Base-by-base conservation (phyloP, 2,113 vertebrate species). In the Takifugu flavidus region DNA sequence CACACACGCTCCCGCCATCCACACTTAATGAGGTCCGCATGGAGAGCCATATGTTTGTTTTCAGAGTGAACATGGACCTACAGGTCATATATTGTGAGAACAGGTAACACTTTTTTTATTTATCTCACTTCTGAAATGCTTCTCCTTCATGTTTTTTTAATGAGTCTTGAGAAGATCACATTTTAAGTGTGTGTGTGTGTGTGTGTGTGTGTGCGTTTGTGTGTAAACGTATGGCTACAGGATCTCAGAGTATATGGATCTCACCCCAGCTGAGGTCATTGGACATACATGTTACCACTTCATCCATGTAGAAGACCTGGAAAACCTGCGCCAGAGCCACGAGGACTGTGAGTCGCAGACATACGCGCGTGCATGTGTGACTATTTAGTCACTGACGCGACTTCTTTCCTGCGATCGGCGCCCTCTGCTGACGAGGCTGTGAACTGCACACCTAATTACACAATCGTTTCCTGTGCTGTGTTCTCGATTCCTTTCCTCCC, bases 11-110 rank as follows among this genome's bases (percentile, higher is more conserved):
- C 58, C 94, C 94, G 0, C 94, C 94, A 0, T 93, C 94, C 78
- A 93, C 93, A 0, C 90, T 95, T 45, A 93, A 94, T 4, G 94
- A 96, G 85, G 92, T 96, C 67, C 94, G 94, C 12, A 94, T 95
- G 46, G 94, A 96, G 63, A 93, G 94, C 60, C 90, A 96, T 11
- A 95, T 92, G 92, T 92, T 95, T 34, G 94, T 96, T 59, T 94
- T 93, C 76, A 90, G 94, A n/a, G 93, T 96, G 78, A 95, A 93
- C 89, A 92, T 95, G 91, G 93, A 93, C 63, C 89, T 96, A 39
- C 94, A 94, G 87, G 92, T 96, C 84, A 93, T 93, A 45, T 95
- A 94, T 62, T 96, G 94, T 70, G 94, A 95, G 87, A 96, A 93
- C 92, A 94, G 94, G 94, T 96, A 44, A 46, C 2, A 13, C 26